Percentiles rank a stretch among this genome's conserved stretches.
Conservation (phyloP, 2,113 vertebrate genomes). For the Cynocephalus volans region DNA sequence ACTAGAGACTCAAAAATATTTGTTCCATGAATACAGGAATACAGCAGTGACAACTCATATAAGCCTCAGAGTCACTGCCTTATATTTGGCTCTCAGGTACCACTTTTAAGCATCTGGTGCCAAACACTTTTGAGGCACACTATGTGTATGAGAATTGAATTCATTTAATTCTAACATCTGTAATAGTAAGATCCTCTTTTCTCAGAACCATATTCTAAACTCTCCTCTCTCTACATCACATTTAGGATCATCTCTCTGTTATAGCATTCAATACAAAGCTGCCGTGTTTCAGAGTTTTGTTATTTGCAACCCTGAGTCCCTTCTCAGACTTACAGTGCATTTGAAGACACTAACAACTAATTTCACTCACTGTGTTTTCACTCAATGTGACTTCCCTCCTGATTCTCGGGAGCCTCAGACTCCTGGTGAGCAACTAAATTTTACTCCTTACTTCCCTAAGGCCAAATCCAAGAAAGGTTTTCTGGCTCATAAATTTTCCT, state of each 20-base stretch:
- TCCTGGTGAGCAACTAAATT: constrained; percentile 65
- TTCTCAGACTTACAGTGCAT: constrained; percentile 39
- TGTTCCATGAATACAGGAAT: constrained; percentile 18
- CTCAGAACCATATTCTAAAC: constrained; percentile 28
- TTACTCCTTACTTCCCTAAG: constrained; percentile 52
- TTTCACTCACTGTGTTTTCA: constrained; percentile 4
- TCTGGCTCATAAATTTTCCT: constrained; percentile 75
- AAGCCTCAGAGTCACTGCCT: neutral
- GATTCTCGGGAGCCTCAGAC: constrained; percentile 18
- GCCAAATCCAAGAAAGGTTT: constrained; percentile 74
- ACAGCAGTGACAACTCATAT: neutral
- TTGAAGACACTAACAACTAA: constrained; percentile 21
- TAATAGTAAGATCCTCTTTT: neutral
- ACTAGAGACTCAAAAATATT: neutral
- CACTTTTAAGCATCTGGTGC: neutral
- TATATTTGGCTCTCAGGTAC: constrained; percentile 5
- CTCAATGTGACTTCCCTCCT: neutral
- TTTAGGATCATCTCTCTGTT: neutral
- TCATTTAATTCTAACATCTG: constrained; percentile 14
- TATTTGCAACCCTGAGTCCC: neutral
- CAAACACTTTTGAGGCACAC: neutral
- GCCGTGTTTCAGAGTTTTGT: constrained; percentile 30
- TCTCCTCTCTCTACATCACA: neutral
- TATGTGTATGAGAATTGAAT: neutral
- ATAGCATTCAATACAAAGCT: neutral